These are phyloP conservation scores for Leptinotarsa juncta DNA, from an alignment of 2,888 invertebrate genomes.

Conservation along the genomic window DNA sequence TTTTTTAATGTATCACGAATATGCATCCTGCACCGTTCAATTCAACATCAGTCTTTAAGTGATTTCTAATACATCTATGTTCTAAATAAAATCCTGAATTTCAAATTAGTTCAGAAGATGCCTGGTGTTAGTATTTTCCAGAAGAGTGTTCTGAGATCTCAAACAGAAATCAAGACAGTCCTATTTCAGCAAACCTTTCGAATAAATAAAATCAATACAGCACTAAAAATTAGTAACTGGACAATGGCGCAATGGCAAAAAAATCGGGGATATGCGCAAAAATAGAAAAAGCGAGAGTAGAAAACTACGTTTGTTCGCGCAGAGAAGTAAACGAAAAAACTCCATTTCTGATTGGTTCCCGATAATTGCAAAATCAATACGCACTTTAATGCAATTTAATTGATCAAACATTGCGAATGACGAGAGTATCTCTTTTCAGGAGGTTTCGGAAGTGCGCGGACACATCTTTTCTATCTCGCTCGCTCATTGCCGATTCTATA, in stretches of 20 bases:
- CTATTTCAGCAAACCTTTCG: conserved; percentile 51
- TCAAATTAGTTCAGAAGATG: no score
- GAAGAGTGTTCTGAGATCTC: not conserved
- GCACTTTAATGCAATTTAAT: conserved; percentile 63
- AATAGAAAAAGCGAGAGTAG: conserved; percentile 56
- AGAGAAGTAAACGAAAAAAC: conserved; percentile 62
- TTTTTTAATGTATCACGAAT: no score
- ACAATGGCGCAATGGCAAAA: conserved; percentile 66
- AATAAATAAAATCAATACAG: conserved; percentile 65
- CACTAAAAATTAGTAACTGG: conserved; percentile 67
- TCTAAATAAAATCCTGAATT: no score
- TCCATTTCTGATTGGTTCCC: conserved; percentile 67
- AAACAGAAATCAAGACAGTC: conserved; percentile 28
- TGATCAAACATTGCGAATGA: conserved; percentile 59
- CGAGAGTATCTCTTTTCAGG: conserved; percentile 41
- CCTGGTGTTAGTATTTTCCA: no score
- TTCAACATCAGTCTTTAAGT: no score
- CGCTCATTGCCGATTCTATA: conserved; percentile 32
- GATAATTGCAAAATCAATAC: conserved; percentile 68
- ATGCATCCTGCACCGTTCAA: no score
- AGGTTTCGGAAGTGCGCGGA: conserved; percentile 9
- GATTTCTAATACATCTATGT: no score
- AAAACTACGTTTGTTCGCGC: conserved; percentile 61
- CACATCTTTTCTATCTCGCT: conserved; percentile 26
- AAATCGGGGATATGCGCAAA: conserved; percentile 63